Conservation (phyloP, 2,797 vertebrate genomes). For the Falco biarmicus region DNA sequence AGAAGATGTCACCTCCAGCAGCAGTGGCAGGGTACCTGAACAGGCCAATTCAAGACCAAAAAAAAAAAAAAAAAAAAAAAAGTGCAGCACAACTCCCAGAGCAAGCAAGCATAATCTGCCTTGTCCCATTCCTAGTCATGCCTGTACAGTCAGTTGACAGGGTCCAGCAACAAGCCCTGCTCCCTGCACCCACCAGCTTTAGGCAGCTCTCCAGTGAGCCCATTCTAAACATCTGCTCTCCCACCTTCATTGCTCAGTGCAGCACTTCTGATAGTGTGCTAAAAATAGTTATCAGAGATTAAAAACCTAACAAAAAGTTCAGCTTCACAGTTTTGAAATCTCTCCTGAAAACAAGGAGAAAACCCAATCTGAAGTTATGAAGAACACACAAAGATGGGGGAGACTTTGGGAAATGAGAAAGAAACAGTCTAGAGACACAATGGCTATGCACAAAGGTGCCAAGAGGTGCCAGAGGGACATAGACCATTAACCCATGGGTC, state of each 20-base stretch:
- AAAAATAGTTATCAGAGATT: not conserved
- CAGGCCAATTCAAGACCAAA: fast-evolving
- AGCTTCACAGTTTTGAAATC: not conserved
- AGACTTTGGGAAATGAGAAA: not conserved
- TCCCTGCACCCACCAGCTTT: not conserved
- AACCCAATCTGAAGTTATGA: not conserved
- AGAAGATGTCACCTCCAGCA: not conserved
- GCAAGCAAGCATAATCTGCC: fast-evolving
- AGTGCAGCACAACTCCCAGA: not conserved
- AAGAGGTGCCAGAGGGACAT: not conserved
- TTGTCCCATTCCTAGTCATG: not conserved
- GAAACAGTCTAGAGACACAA: not conserved
- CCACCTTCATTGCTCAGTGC: not conserved
- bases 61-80: no score
- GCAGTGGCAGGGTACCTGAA: not conserved
- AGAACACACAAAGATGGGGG: not conserved
- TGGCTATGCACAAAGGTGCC: not conserved
- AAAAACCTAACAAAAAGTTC: not conserved
- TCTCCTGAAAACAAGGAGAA: not conserved
- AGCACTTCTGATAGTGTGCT: not conserved
- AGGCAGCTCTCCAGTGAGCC: not conserved
- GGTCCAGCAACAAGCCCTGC: not conserved
- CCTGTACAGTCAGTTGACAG: not conserved
- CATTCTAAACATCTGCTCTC: not conserved
- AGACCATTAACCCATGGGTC: not conserved